Conservation (phyloP, 1,140 invertebrate species). For the Anagrus nilaparvatae region DNA sequence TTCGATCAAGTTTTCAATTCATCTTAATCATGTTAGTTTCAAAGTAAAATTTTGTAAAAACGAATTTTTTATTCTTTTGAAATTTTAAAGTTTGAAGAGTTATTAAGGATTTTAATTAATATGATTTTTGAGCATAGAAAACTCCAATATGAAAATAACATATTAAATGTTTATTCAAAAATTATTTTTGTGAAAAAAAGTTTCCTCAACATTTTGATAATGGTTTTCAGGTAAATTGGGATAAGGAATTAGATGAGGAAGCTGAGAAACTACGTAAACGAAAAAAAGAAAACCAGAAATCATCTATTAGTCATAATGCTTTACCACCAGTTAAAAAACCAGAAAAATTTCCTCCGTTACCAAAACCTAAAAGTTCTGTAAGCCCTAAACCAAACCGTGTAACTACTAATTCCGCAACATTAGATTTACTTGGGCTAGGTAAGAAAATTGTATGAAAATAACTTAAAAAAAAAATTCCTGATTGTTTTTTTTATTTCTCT, state of each 20-base stretch:
- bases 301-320: slow-evolving; percentile 32
- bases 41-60: too few relatives aligned
- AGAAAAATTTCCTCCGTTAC: slow-evolving; percentile 46
- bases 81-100: too few relatives aligned
- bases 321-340: slow-evolving; percentile 37
- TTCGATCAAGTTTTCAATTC: too few relatives aligned
- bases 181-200: background rate
- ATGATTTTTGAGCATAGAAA: too few relatives aligned
- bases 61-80: too few relatives aligned
- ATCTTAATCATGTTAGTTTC: too few relatives aligned
- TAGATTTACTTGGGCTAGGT: slow-evolving; percentile 56
- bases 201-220: too few relatives aligned
- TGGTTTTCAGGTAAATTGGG: slow-evolving; percentile 47
- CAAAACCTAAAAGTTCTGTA: slow-evolving; percentile 50
- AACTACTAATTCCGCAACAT: slow-evolving; percentile 40
- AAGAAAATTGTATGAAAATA: slow-evolving; percentile 15
- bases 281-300: slow-evolving; percentile 51
- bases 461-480: background rate
- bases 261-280: slow-evolving; percentile 68
- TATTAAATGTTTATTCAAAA: background rate
- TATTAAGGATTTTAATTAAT: too few relatives aligned
- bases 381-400: slow-evolving; percentile 57
- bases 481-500: slow-evolving; percentile 13
- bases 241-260: slow-evolving; percentile 81
- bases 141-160: too few relatives aligned